These are phyloP conservation scores for Acrossocheilus wenchowensis DNA, from an alignment of 2,797 vertebrate species.

Conservation along the genomic window DNA sequence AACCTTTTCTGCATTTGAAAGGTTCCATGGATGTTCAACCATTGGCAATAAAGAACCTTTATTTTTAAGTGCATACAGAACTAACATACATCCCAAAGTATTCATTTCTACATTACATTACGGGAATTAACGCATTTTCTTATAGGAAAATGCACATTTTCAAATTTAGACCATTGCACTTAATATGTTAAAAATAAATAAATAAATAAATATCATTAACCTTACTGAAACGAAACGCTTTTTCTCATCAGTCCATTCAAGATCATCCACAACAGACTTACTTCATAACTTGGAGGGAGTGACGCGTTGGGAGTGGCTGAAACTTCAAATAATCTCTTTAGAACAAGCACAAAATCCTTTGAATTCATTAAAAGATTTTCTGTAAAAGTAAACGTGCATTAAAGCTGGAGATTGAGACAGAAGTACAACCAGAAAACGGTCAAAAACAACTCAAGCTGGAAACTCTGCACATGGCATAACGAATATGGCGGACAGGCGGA, in stretches of 20 bases:
- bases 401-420: background rate
- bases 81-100: no score
- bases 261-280: background rate
- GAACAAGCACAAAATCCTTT: no score
- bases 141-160: background rate
- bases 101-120: no score
- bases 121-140: background rate
- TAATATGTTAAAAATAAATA: no score
- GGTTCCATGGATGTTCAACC: no score
- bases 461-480: background rate
- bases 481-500: no score
- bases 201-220: background rate
- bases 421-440: background rate
- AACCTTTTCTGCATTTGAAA: no score
- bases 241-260: background rate
- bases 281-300: background rate
- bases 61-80: no score
- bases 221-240: background rate
- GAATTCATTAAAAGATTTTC: no score
- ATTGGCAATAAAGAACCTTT: no score
- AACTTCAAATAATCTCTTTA: background rate
- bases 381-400: background rate
- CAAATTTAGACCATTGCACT: background rate
- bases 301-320: background rate
- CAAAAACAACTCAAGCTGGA: background rate